Conservation (phyloP, 2,797 vertebrate species). For the Phylloscopus collybita region DNA sequence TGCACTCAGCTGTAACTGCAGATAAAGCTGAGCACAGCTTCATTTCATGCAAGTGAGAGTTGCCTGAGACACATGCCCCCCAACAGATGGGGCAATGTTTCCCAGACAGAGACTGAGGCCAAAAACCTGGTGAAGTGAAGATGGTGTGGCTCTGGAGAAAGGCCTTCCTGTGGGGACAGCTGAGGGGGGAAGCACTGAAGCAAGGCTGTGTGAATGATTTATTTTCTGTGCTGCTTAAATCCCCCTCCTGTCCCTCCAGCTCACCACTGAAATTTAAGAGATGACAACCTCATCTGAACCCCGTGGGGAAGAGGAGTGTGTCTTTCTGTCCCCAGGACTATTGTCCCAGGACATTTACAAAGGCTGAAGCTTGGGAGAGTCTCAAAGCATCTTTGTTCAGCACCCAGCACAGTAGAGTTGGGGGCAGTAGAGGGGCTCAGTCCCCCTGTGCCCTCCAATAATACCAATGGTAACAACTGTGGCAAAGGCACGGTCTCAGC, state of each 20-base stretch:
- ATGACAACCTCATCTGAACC: not conserved
- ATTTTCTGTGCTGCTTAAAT: not conserved
- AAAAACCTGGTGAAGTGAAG: not conserved
- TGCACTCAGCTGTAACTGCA: not conserved
- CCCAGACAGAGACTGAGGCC: not conserved
- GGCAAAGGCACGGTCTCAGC: not conserved
- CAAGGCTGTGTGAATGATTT: not conserved
- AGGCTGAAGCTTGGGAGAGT: not conserved
- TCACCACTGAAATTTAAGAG: not conserved
- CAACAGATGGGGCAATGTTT: not conserved
- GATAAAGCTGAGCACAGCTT: constrained; percentile 13
- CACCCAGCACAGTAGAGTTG: not conserved
- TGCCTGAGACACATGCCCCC: not conserved
- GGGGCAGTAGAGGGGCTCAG: not conserved
- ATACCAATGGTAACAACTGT: not conserved
- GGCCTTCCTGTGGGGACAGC: not conserved
- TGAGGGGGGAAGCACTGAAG: not conserved
- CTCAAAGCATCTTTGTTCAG: not conserved
- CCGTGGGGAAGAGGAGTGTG: not conserved
- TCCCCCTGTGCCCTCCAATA: not conserved
- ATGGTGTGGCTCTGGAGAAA: not conserved
- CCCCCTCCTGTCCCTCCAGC: not conserved
- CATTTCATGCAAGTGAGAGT: not conserved
- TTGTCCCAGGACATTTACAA: not conserved
- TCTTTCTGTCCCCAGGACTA: not conserved